Conservation (phyloP, 2,888 invertebrate genomes). For the Rhingia campestris region DNA sequence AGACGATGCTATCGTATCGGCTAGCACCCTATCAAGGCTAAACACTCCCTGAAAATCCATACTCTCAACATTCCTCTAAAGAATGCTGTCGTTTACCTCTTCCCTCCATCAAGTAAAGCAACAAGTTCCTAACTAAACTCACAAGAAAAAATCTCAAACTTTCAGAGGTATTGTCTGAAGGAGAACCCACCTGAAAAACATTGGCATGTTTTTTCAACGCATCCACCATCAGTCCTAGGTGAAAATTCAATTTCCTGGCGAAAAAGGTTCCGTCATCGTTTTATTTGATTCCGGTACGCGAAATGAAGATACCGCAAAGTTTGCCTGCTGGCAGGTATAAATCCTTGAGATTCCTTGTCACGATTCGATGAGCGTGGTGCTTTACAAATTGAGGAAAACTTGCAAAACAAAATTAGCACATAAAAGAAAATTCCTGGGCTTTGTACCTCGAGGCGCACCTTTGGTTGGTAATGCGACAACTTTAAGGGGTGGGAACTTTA, state of each 20-base stretch:
- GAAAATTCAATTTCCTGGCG: conserved; percentile 58
- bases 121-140: conserved; percentile 7
- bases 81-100: background rate
- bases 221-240: background rate
- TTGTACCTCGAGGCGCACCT: conserved; percentile 26
- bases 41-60: conserved; percentile 3
- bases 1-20: background rate
- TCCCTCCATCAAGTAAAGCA: background rate
- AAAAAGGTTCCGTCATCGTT: conserved; percentile 35
- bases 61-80: background rate
- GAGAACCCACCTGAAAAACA: conserved; percentile 23
- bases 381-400: conserved; percentile 57
- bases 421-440: conserved; percentile 53
- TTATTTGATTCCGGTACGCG: conserved; percentile 48
- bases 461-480: background rate
- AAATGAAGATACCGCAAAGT: conserved; percentile 40
- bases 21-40: conserved; percentile 1
- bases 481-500: conserved; percentile 10
- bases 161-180: conserved; percentile 21
- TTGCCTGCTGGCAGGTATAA: conserved; percentile 40
- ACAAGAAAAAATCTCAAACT: conserved; percentile 1
- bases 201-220: background rate
- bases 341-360: conserved; percentile 53
- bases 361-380: conserved; percentile 41
- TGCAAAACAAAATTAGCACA: conserved; percentile 62